Percentiles rank a stretch among this genome's conserved stretches.
These are phyloP conservation scores for Timema cristinae DNA, from an alignment of 2,888 invertebrate species.

Conservation along the genomic window DNA sequence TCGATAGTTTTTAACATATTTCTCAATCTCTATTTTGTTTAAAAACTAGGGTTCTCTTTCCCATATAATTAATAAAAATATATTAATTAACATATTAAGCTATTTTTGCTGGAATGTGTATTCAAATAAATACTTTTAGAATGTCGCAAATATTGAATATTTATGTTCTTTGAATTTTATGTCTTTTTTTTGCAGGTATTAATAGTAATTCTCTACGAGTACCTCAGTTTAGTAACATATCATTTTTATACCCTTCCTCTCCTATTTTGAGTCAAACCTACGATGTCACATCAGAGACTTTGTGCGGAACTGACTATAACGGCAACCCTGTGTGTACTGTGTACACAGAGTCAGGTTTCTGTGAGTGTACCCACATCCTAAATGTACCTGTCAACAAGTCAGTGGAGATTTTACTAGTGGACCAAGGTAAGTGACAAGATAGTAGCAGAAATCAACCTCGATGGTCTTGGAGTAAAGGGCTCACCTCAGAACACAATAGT, in stretches of 20 bases:
- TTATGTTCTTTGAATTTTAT: constrained; percentile 13
- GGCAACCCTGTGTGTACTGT: constrained; percentile 24
- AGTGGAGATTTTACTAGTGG: constrained; percentile 69
- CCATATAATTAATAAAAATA: no score
- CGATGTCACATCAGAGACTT: constrained; percentile 47
- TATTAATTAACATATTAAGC: no score
- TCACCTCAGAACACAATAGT: no score
- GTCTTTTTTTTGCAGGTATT: constrained; percentile 22
- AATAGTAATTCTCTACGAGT: constrained; percentile 44
- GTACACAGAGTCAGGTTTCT: constrained; percentile 42
- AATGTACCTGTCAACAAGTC: constrained; percentile 59
- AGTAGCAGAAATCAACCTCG: no score
- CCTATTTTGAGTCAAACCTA: constrained; percentile 69
- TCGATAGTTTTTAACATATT: no score
- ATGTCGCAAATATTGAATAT: no score
- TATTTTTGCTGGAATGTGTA: no score
- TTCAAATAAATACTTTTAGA: no score
- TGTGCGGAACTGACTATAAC: constrained; percentile 35
- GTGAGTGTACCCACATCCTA: constrained; percentile 70
- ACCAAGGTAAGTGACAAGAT: constrained; percentile 57
- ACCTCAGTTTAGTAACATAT: constrained; percentile 65
- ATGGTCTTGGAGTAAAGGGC: no score
- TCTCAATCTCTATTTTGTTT: no score
- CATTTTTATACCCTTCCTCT: constrained; percentile 71
- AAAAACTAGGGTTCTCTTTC: no score